Conservation (phyloP, 2,797 vertebrate genomes). For the Chaetophractus vellerosus region DNA sequence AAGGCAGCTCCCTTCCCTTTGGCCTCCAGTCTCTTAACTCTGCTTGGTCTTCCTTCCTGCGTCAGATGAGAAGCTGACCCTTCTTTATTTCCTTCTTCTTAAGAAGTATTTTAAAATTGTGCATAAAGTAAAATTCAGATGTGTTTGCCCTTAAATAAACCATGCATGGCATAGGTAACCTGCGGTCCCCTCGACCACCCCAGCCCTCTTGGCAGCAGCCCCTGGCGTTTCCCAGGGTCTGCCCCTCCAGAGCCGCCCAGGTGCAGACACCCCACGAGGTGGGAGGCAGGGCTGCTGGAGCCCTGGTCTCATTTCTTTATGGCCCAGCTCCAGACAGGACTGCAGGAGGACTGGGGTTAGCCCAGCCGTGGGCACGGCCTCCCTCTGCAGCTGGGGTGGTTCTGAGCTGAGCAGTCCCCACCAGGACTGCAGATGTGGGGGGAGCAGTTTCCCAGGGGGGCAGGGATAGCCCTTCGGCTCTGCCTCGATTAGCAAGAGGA, state of each 20-base stretch:
- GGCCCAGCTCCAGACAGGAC: neutral
- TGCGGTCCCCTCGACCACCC: neutral
- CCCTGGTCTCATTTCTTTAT: neutral
- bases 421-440: neutral
- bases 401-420: fast-evolving
- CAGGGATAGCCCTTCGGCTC: neutral
- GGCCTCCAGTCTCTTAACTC: neutral
- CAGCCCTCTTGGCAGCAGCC: too few relatives aligned
- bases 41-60: neutral
- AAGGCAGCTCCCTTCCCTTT: neutral
- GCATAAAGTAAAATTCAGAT: neutral
- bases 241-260: neutral
- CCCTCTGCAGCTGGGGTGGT: neutral
- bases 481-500: neutral
- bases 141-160: neutral
- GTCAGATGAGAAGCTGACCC: neutral
- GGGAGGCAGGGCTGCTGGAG: neutral
- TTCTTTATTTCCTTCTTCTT: neutral
- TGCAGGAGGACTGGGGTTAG: neutral
- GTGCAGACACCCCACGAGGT: neutral
- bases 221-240: neutral
- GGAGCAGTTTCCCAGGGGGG: neutral
- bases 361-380: neutral
- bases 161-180: neutral
- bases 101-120: constrained; percentile 33